These are phyloP conservation scores for Caenorhabditis inopinata DNA, from an alignment of 1,140 invertebrate genomes.

Conservation along the genomic window DNA sequence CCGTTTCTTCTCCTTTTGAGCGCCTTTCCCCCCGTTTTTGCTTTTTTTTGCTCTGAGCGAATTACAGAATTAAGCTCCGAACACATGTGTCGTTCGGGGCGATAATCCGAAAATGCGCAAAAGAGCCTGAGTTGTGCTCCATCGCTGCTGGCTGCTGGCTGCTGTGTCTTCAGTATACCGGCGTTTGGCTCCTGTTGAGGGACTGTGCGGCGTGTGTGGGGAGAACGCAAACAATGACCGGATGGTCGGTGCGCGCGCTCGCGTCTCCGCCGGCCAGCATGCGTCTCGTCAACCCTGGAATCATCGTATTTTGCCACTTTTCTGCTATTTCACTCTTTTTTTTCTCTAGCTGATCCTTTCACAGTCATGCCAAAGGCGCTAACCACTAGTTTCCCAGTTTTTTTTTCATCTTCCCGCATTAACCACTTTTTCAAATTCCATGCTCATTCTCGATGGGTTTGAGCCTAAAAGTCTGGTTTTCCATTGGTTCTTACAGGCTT, in stretches of 20 bases:
- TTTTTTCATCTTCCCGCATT: too few relatives aligned
- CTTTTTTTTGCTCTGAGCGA: too few relatives aligned
- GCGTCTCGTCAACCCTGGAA: conserved; percentile 8
- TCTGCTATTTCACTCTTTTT: conserved; percentile 10
- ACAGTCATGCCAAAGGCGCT: conserved; percentile 21
- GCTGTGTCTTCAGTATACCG: background rate
- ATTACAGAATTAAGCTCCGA: conserved; percentile 34
- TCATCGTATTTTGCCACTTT: conserved; percentile 32
- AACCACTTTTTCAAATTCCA: too few relatives aligned
- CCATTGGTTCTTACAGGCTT: too few relatives aligned
- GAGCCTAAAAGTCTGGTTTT: too few relatives aligned
- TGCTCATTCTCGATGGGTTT: too few relatives aligned
- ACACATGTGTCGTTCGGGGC: conserved; percentile 27
- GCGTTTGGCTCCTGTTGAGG: background rate
- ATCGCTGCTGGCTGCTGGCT: too few relatives aligned
- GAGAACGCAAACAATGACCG: conserved; percentile 28
- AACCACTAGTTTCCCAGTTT: background rate
- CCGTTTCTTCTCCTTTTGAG: background rate
- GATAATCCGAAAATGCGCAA: conserved; percentile 26
- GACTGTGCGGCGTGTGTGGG: conserved; percentile 3
- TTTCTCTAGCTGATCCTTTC: conserved; percentile 5
- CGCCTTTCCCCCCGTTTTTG: conserved; percentile 13
- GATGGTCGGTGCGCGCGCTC: background rate
- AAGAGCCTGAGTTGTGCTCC: conserved; percentile 21
- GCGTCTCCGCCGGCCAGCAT: conserved; percentile 13